Evolutionary conservation across 2,888 invertebrate genomes (phyloP).

Genomic region (Pollenia griseotomentosa): DNA sequence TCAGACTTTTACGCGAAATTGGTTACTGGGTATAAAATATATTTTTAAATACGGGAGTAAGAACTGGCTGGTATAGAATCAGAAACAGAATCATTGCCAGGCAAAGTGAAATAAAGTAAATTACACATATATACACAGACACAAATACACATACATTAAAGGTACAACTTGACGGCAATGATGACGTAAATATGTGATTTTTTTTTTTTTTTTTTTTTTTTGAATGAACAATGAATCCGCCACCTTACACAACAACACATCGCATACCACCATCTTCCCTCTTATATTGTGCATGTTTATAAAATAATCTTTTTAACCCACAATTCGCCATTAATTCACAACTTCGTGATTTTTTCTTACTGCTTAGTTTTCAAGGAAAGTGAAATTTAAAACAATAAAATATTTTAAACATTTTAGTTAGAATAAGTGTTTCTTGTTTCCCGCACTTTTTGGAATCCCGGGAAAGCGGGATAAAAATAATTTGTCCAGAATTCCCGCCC

Average conservation of each 20-base stretch:
- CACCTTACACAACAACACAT: constrained; percentile 33
- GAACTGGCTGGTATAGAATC: constrained; percentile 19
- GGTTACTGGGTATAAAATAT: too few relatives aligned
- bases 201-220: constrained; percentile 18
- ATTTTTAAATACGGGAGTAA: constrained; percentile 5
- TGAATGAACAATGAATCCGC: constrained; percentile 49
- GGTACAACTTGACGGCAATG: constrained; percentile 38
- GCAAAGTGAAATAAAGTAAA: constrained; percentile 47
- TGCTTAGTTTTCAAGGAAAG: too few relatives aligned
- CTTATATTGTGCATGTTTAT: constrained; percentile 1
- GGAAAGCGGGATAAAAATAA: too few relatives aligned
- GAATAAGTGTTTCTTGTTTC: too few relatives aligned
- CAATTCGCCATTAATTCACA: too few relatives aligned
- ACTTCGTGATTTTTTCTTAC: too few relatives aligned
- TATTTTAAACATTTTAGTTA: too few relatives aligned
- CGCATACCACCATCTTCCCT: constrained; percentile 24
- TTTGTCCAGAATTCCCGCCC: too few relatives aligned
- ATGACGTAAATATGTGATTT: constrained; percentile 49
- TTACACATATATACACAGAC: constrained; percentile 1
- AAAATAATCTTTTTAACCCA: too few relatives aligned
- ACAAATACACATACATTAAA: not conserved
- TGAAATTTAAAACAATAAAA: too few relatives aligned
- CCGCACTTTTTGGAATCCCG: too few relatives aligned
- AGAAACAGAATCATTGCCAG: constrained; percentile 47
- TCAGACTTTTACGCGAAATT: too few relatives aligned